These are phyloP conservation scores for Epirrita christyi DNA, from an alignment of 2,888 invertebrate genomes.

Conservation along the genomic window DNA sequence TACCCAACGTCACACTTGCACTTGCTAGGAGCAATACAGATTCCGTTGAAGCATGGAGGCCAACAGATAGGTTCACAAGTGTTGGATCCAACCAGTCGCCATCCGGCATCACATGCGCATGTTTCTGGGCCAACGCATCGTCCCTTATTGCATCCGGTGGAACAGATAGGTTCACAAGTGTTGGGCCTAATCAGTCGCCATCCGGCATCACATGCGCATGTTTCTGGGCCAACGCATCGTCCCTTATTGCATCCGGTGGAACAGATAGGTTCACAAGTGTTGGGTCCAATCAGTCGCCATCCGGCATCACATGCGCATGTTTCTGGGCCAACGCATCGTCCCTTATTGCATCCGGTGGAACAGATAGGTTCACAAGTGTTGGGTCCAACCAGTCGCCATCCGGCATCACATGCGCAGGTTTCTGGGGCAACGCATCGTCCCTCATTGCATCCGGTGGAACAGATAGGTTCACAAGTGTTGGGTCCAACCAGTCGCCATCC, in stretches of 20 bases:
- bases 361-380: slow-evolving; percentile 49
- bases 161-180: slow-evolving; percentile 7
- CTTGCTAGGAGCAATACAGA: slow-evolving; percentile 7
- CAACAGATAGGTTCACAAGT: slow-evolving; percentile 8
- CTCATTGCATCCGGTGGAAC: slow-evolving; percentile 45
- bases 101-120: slow-evolving; percentile 5
- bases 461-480: slow-evolving; percentile 48
- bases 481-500: too few relatives aligned
- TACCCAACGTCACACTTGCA: slow-evolving; percentile 43
- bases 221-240: slow-evolving; percentile 44
- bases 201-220: slow-evolving; percentile 1
- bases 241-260: slow-evolving; percentile 47
- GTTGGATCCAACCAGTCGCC: neutral
- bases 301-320: slow-evolving; percentile 4
- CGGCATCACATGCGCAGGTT: slow-evolving; percentile 4
- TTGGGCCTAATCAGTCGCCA: neutral
- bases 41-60: slow-evolving; percentile 20
- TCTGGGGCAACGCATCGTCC: slow-evolving; percentile 48
- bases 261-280: slow-evolving; percentile 49
- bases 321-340: slow-evolving; percentile 45
- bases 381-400: neutral
- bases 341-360: slow-evolving; percentile 45
- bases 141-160: slow-evolving; percentile 46
- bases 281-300: slow-evolving; percentile 1
- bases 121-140: slow-evolving; percentile 44